Evolutionary conservation across 2,888 invertebrate species (phyloP).

Genomic region (Herminia tarsipennalis): DNA sequence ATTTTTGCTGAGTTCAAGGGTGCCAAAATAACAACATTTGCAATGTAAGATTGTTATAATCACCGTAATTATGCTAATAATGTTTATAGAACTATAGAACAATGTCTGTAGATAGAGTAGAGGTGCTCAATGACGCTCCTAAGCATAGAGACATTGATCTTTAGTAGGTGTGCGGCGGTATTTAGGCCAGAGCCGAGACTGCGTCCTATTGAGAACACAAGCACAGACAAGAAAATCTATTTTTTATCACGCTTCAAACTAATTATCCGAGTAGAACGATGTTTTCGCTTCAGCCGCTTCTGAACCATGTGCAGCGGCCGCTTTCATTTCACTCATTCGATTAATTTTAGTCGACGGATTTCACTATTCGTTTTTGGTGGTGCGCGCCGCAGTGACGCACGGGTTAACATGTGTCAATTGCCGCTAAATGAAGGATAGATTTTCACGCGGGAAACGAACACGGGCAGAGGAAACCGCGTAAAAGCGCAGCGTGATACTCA

Average conservation of each 20-base stretch:
- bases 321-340: conserved; percentile 60
- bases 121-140: conserved; percentile 28
- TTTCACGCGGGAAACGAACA: conserved; percentile 50
- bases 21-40: conserved; percentile 12
- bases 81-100: conserved; percentile 38
- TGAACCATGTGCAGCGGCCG: conserved; percentile 49
- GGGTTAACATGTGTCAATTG: conserved; percentile 35
- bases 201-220: conserved; percentile 56
- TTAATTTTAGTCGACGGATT: conserved; percentile 37
- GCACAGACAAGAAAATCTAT: conserved; percentile 69
- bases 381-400: conserved; percentile 27
- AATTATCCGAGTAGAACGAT: conserved; percentile 59
- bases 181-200: conserved; percentile 67
- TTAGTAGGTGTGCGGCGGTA: conserved; percentile 56
- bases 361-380: conserved; percentile 34
- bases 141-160: conserved; percentile 43
- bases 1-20: conserved; percentile 21
- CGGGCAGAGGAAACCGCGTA: conserved; percentile 47
- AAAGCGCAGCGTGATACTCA: conserved; percentile 62
- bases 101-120: conserved; percentile 19
- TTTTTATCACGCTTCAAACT: conserved; percentile 61
- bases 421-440: conserved; percentile 25
- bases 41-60: conserved; percentile 7
- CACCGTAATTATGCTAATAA: conserved; percentile 13
- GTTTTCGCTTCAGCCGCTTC: conserved; percentile 45